These are phyloP conservation scores for Pachyramphus minor DNA, from an alignment of 2,113 vertebrate genomes.

Conservation along the genomic window DNA sequence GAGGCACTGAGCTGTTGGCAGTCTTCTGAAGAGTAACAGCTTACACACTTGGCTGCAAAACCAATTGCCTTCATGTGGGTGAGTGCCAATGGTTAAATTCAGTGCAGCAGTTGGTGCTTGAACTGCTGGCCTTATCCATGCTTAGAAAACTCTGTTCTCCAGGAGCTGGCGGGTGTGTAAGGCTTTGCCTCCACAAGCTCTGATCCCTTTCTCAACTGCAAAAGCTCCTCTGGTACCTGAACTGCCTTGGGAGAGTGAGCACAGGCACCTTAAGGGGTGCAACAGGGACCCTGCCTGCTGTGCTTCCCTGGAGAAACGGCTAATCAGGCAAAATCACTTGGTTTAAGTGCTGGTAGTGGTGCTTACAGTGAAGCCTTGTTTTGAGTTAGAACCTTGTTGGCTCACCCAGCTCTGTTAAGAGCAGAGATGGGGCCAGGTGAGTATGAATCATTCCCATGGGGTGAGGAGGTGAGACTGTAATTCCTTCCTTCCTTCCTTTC, in stretches of 20 bases:
- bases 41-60: neutral
- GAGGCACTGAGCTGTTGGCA: neutral
- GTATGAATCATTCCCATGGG: fast-evolving
- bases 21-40: neutral
- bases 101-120: neutral
- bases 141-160: neutral
- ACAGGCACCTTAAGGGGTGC: neutral
- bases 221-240: neutral
- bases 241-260: neutral
- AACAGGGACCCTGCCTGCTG: neutral
- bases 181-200: neutral
- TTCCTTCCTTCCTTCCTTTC: neutral
- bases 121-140: neutral
- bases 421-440: neutral
- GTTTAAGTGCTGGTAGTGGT: neutral
- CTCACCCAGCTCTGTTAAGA: neutral
- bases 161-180: neutral
- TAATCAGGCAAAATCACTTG: neutral
- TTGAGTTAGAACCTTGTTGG: neutral
- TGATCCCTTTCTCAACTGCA: neutral
- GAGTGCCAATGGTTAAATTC: neutral
- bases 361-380: neutral
- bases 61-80: neutral
- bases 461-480: neutral
- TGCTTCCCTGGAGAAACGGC: neutral